Evolutionary conservation across 2,113 vertebrate species (phyloP).

Genomic region (Syrrhaptes paradoxus): DNA sequence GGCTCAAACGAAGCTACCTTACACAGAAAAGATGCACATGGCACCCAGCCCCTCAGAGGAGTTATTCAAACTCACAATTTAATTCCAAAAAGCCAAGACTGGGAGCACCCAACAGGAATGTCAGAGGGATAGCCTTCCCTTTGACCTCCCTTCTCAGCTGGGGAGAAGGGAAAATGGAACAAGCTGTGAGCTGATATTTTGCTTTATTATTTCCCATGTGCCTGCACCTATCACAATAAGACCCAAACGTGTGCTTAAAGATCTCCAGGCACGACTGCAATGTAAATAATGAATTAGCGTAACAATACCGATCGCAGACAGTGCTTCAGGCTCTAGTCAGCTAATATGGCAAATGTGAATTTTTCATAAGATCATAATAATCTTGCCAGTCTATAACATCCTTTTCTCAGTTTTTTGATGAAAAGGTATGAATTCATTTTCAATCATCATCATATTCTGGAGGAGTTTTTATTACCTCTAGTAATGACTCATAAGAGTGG

Average conservation of each 20-base stretch:
- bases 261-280: not conserved
- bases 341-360: not conserved
- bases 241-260: not conserved
- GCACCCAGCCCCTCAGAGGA: not conserved
- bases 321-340: not conserved
- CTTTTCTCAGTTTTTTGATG: not conserved
- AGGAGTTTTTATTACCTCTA: conserved; percentile 19
- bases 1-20: not conserved
- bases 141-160: not conserved
- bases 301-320: not conserved
- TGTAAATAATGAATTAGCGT: conserved; percentile 5
- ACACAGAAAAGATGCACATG: not conserved
- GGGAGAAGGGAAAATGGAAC: not conserved
- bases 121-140: not conserved
- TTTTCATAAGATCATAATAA: not conserved
- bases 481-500: conserved; percentile 27
- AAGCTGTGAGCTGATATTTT: not conserved
- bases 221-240: not conserved
- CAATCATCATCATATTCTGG: not conserved
- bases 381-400: not conserved
- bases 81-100: not conserved
- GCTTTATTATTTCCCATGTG: not conserved
- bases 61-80: not conserved
- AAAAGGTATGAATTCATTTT: not conserved
- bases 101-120: rapidly evolving